Base-by-base conservation (phyloP, 2,888 invertebrate species). In the Phrixothrix hirtus region DNA sequence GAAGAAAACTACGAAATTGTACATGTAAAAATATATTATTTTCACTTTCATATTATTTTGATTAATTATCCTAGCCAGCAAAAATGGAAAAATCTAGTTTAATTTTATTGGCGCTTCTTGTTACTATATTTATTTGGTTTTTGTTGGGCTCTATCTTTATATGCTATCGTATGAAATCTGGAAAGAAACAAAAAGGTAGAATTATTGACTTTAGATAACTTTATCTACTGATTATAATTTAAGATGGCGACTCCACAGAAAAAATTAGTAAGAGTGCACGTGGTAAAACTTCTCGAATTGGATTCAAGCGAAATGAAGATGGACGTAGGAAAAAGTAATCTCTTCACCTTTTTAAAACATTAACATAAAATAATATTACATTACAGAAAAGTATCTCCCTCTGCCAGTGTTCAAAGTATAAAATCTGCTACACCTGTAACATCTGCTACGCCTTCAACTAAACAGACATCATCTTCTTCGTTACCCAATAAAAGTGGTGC, bases 41-140 rank as follows among this genome's bases (percentile, higher is more conserved):
- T n/a, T n/a, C n/a, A n/a, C n/a, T n/a, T n/a, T n/a, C n/a, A 43
- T 17, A 21, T 5, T 37, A 5, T 32, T 13, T 17, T 32, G 3
- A 32, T 44, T 44, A 7, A 44, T 9, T 10, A 29, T 10, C 11
- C 7, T 10, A 10, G 29, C 4, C 7, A 15, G 2, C 27, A 16
- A 37, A 44, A 15, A 37, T 27, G 11, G 59, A 59, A 21, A 47
- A 43, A 32, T 55, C 58, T 2, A 61, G 63, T 45, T 45, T 65
- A 27, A 61, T 66, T 11, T 47, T 66, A 9, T 41, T 64, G 29
- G 70, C 69, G 1, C 66, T 73, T 44, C 49, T 75, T 29, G 58
- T 68, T 2, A 68, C 70, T 1, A 73, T 75, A 5, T 55, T 73
- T 12, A 58, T 72, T n/a, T 76, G 75, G 75, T 74, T 76, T 52